Conservation (phyloP, 1,140 invertebrate species). For the Trialeurodes vaporariorum region DNA sequence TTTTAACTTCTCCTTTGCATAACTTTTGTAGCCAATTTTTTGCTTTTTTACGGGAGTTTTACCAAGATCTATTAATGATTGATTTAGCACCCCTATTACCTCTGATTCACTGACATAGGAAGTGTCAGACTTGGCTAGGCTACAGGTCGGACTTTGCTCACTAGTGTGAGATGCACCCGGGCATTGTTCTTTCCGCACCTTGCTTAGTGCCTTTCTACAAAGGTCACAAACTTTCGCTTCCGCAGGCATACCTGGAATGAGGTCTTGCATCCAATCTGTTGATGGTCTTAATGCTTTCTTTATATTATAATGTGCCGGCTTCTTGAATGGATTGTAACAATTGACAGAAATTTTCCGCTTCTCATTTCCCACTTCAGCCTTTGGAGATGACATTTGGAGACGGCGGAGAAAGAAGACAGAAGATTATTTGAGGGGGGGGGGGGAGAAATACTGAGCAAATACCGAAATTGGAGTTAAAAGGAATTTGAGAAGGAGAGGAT, state of each 20-base stretch:
- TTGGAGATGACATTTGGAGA: too few species aligned
- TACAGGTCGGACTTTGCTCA: not conserved
- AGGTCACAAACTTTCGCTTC: not conserved
- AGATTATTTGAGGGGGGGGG: too few species aligned
- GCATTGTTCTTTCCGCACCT: not conserved
- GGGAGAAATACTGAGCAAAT: too few species aligned
- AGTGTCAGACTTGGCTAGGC: not conserved
- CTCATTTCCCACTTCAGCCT: too few species aligned
- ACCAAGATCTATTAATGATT: not conserved
- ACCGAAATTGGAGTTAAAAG: too few species aligned
- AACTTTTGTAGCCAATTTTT: too few species aligned
- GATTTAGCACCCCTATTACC: not conserved
- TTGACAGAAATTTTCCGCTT: not conserved
- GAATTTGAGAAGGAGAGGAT: too few species aligned
- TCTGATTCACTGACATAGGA: not conserved
- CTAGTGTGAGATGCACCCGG: not conserved
- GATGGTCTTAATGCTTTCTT: not conserved
- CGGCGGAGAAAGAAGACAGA: too few species aligned
- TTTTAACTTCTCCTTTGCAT: not conserved
- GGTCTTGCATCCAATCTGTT: not conserved
- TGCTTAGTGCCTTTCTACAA: not conserved
- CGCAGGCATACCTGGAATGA: not conserved
- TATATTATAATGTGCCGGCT: not conserved
- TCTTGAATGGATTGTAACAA: not conserved
- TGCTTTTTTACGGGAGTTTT: not conserved